Conservation (phyloP, 2,888 invertebrate genomes). For the Drosophila villosipedis region DNA sequence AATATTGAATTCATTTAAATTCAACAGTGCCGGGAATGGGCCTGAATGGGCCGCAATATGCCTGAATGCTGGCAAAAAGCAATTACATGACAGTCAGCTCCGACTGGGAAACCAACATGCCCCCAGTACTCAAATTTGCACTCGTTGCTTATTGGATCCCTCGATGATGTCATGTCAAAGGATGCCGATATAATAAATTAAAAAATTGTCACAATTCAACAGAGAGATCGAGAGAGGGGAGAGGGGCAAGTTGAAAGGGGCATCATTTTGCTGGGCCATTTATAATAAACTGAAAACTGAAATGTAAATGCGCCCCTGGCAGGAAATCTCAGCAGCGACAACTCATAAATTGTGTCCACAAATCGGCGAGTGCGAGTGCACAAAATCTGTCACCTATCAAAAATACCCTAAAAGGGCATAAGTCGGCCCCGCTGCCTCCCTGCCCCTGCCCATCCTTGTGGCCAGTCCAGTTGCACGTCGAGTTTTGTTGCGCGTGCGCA, state of each 20-base stretch:
- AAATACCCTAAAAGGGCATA: conserved; percentile 84
- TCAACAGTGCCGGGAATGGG: conserved; percentile 48
- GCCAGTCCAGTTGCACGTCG: conserved; percentile 9
- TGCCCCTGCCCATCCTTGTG: neutral
- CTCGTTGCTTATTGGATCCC: conserved; percentile 44
- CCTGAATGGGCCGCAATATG: conserved; percentile 15
- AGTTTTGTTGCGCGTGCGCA: conserved; percentile 66
- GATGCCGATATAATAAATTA: conserved; percentile 41
- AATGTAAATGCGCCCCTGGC: conserved; percentile 58
- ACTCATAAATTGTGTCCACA: conserved; percentile 81
- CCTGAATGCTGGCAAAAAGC: conserved; percentile 64
- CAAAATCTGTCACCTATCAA: conserved; percentile 84
- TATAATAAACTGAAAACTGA: conserved; percentile 70
- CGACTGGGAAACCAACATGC: neutral
- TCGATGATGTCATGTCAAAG: conserved; percentile 35
- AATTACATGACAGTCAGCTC: conserved; percentile 72
- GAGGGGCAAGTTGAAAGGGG: neutral
- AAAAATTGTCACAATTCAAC: conserved; percentile 55
- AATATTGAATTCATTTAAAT: conserved; percentile 84
- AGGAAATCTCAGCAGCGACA: conserved; percentile 64
- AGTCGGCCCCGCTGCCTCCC: conserved; percentile 43
- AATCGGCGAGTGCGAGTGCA: conserved; percentile 65
- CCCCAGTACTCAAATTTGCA: conserved; percentile 11
- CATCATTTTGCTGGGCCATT: conserved; percentile 40
- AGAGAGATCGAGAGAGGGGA: neutral